Evolutionary conservation across 2,113 vertebrate species (phyloP).

Genomic region (Perognathus longimembris): DNA sequence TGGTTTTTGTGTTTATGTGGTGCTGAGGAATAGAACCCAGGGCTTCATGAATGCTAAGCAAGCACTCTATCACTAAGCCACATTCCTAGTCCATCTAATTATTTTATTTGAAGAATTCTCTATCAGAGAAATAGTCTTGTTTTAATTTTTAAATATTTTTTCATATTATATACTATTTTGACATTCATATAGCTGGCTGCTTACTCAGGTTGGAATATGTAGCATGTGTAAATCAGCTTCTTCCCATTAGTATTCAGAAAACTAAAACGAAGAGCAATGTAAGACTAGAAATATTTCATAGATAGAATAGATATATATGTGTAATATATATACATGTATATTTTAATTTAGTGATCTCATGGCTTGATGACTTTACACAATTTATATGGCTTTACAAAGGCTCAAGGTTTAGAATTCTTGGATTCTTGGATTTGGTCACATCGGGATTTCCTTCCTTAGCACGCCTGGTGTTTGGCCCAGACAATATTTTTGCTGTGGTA

Average conservation of each 20-base stretch:
- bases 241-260: constrained; percentile 19
- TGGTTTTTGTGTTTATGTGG: too few relatives aligned
- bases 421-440: neutral
- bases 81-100: too few relatives aligned
- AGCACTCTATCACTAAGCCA: too few relatives aligned
- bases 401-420: neutral
- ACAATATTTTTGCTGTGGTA: neutral
- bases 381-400: neutral
- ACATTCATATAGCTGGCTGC: neutral
- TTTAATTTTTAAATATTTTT: constrained; percentile 37
- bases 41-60: too few relatives aligned
- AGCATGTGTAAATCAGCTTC: neutral
- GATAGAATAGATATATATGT: too few relatives aligned
- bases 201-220: neutral
- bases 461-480: neutral
- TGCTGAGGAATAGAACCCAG: too few relatives aligned
- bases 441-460: neutral
- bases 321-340: neutral
- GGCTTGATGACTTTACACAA: neutral
- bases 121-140: constrained; percentile 32
- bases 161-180: neutral
- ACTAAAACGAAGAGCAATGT: constrained; percentile 34
- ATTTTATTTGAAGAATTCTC: neutral
- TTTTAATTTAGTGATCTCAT: constrained; percentile 37
- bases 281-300: neutral